Percentiles rank a stretch among this genome's conserved stretches.
phyloP scores from a whole-genome alignment of 92 coral and sea anemone genomes.

The Porites evermanni region DNA sequence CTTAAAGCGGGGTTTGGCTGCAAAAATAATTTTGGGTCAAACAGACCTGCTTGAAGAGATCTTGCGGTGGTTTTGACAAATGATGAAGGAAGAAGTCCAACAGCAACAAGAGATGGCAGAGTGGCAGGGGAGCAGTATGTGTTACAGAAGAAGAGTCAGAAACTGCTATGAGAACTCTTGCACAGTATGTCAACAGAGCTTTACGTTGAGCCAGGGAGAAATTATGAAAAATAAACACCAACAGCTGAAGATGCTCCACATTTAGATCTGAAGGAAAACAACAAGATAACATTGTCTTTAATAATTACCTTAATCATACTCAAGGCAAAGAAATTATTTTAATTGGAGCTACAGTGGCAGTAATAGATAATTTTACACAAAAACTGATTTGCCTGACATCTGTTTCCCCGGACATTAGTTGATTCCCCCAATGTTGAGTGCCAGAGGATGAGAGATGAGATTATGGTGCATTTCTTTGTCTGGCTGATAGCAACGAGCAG shows the following conservation, averaged over 20 bases:
- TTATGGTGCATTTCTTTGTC: no score
- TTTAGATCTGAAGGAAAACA: constrained; percentile 73
- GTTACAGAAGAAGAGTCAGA: constrained; percentile 60
- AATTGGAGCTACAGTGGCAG: no score
- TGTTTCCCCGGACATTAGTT: no score
- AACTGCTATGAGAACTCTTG: constrained; percentile 67
- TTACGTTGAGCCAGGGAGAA: constrained; percentile 79
- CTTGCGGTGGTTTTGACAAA: constrained; percentile 84
- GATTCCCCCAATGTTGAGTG: no score
- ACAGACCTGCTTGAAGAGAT: constrained; percentile 86
- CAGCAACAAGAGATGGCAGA: constrained; percentile 72
- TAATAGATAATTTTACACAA: no score
- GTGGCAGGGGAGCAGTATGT: constrained; percentile 61
- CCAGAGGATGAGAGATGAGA: no score
- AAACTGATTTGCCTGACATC: no score
- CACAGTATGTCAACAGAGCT: constrained; percentile 66
- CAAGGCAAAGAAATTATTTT: no score
- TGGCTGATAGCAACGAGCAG: no score
- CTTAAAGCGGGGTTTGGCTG: no score
- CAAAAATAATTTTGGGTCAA: not conserved
- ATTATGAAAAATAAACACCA: constrained; percentile 92
- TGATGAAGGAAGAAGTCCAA: constrained; percentile 94
- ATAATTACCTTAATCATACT: no score
- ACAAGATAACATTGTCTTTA: not conserved
- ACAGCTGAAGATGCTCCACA: constrained; percentile 95